Evolutionary conservation across 2,888 invertebrate genomes (phyloP), one percentile per base, ranked within the genome.

Genomic region (Rhyacophila evoluta): DNA sequence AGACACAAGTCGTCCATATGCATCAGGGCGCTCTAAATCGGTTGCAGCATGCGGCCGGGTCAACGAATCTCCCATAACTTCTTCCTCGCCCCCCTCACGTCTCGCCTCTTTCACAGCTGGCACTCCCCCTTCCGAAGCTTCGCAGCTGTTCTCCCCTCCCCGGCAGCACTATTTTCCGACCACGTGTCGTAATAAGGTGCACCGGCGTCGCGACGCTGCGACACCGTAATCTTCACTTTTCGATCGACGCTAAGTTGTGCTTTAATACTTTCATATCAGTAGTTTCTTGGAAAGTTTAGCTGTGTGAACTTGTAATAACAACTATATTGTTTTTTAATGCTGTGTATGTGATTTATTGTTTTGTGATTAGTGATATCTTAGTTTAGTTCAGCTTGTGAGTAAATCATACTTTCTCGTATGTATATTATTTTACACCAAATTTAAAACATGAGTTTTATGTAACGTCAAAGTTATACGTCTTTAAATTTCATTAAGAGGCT

Each of bases 11-110:
- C 41, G 33, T 55, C 55, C 25, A 15, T 55, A 55, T 10, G 25
- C 19, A 19, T 55, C 5, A 19, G 69, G 78, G 33, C 29, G 25
- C 70, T 73, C 75, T 80, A 80, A 80, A 75, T 80, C 69, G 41
- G 77, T 75, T 80, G 75, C 75, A 80, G 70, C 77, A 75, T 19
- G 39, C 27, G 72, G 38, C 29, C 74, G 67, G 79, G 77, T 77
- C 77, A 77, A 77, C 77, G 77, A 55, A 55, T 55, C 55, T 55
- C 55, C 19, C 25, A 19, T n/a, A 33, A 33, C 55, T 19, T 55
- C 55, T 55, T 28, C 39, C 36, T 28, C 41, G 19, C 72, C 15
- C 72, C 33, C 72, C 11, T 25, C 11, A 2, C 29, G 28, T 15
- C 15, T n/a, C n/a, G n/a, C n/a, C 39, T 27, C 25, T 27, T 68